phyloP scores from a whole-genome alignment of 2,797 vertebrate genomes.

The Ispidina picta region DNA sequence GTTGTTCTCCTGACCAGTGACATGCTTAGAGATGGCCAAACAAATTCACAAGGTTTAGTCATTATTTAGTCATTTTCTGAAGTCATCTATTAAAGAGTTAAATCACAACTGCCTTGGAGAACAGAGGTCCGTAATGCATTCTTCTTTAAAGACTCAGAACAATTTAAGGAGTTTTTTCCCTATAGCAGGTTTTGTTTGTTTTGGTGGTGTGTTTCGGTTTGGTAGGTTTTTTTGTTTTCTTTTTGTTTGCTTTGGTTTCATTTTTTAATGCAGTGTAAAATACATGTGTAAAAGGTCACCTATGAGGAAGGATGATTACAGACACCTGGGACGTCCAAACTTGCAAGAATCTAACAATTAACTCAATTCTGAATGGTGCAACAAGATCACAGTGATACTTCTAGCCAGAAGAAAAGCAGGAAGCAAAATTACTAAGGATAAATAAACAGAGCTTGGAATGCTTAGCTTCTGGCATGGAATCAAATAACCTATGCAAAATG shows the following conservation, averaged over 20 bases:
- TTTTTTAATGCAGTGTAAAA: neutral
- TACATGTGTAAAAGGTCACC: neutral
- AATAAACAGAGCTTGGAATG: slow-evolving; percentile 48
- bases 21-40: neutral
- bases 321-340: neutral
- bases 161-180: neutral
- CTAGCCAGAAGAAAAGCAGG: neutral
- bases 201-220: neutral
- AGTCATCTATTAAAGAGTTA: neutral
- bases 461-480: slow-evolving; percentile 34
- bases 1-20: neutral
- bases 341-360: slow-evolving; percentile 15
- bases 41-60: neutral
- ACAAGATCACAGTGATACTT: neutral
- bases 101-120: neutral
- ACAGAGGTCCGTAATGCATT: neutral
- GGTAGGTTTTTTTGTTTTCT: too few species aligned
- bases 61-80: neutral
- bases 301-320: neutral
- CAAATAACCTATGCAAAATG: slow-evolving; percentile 39
- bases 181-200: neutral
- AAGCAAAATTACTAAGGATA: slow-evolving; percentile 11
- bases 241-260: too few species aligned
- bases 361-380: neutral
- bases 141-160: neutral